Base-by-base conservation (phyloP, 1,140 invertebrate species). In the Ladona fulva region DNA sequence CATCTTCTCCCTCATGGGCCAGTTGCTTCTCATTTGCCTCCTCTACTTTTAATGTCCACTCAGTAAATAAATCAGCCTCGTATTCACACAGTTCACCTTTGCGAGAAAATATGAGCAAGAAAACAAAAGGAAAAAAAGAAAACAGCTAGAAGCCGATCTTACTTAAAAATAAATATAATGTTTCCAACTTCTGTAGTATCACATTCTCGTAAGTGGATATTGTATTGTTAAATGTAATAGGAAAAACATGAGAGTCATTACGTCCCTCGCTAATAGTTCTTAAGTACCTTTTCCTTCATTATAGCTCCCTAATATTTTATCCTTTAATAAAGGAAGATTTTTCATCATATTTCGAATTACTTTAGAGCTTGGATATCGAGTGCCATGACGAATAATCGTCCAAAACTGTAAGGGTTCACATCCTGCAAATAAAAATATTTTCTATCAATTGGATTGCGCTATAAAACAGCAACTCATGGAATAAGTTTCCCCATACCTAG, bases 321-420 rank as follows among this genome's bases (percentile, higher is more conserved):
- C 78, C 77, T 85, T 83, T 22, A 92, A 80, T 37, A 84, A 44
- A 8, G 85, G 83, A 6, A 92, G 80, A 52, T 85, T 80, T 11
- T 85, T 79, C 74, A 85, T 86, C 80, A 91, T 88, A 25, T 81
- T 80, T 12, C 83, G 79, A 74, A 91, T 88, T 3, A 88, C 82
- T 78, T 88, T 86, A 76, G 83, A 82, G 74, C 87, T 87, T 11
- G 91, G 91, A 83, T 89, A 89, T 77, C 92, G 86, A 24, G 91
- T 91, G 12, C 91, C 92, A 85, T 93, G 92, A 29, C 92, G 86
- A 24, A 91, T 82, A 5, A 92, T 80, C 75, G 90, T 86, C 91
- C 91, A 92, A 66, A 92, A 87, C 81, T 91, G 89, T 76, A 84
- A 84, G 22, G 88, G 84, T 25, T 81, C 81, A 83, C 91, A 92